phyloP scores from a whole-genome alignment of 2,113 vertebrate genomes.

The Hassar affinis region DNA sequence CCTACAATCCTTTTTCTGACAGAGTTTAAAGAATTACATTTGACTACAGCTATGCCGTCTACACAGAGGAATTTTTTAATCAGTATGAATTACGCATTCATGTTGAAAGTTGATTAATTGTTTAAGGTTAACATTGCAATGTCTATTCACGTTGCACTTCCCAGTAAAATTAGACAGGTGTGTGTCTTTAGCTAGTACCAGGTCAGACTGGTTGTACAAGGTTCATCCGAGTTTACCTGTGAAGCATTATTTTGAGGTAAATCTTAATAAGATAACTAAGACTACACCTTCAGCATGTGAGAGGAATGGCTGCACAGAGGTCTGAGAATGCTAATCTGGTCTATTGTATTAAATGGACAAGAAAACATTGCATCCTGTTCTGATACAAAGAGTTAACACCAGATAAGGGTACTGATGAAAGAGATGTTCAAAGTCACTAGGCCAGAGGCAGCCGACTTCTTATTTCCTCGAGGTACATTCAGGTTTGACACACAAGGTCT shows the following conservation, averaged over 20 bases:
- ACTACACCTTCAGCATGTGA: not conserved
- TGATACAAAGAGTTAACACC: not conserved
- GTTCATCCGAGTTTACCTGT: not conserved
- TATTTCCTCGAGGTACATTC: not conserved
- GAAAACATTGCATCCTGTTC: not conserved
- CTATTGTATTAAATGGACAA: not conserved
- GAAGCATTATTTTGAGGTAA: not conserved
- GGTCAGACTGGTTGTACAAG: not conserved
- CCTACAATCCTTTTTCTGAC: too few species aligned
- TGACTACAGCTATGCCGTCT: too few species aligned
- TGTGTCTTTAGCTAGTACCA: not conserved
- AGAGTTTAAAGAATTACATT: too few species aligned
- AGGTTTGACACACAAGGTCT: not conserved
- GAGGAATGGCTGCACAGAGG: not conserved
- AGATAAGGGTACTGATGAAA: not conserved
- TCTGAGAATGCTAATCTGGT: not conserved
- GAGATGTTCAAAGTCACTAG: not conserved
- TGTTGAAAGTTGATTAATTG: not conserved
- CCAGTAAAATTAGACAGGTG: not conserved
- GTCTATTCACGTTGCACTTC: too few species aligned
- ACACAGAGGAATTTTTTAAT: not conserved
- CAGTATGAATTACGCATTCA: not conserved
- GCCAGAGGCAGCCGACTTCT: not conserved
- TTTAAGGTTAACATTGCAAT: not conserved
- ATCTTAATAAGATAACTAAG: not conserved